Evolutionary conservation across 2,797 vertebrate genomes (phyloP).

Genomic region (Thaleichthys pacificus): DNA sequence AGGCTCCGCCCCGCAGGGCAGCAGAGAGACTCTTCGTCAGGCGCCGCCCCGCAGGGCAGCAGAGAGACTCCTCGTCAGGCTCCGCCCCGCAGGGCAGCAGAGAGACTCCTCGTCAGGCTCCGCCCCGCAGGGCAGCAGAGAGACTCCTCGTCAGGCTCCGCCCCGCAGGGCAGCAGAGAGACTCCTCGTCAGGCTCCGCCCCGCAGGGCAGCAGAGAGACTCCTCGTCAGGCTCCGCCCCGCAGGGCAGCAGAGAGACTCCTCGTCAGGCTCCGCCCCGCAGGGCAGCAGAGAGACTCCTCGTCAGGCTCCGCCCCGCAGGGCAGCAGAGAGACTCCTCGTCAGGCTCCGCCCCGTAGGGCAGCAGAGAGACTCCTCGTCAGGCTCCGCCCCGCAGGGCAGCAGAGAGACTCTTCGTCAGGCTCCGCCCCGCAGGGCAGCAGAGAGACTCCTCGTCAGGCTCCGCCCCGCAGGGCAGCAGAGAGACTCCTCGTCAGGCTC

Average conservation of each 20-base stretch:
- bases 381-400: conserved; percentile 5
- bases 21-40: conserved; percentile 12
- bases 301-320: conserved; percentile 6
- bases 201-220: background rate
- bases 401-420: no score
- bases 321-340: no score
- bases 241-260: background rate
- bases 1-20: no score
- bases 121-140: no score
- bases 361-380: no score
- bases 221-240: background rate
- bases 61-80: conserved; percentile 12
- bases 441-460: no score
- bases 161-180: conserved; percentile 1
- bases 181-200: no score
- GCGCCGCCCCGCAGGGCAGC: no score
- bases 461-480: background rate
- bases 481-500: no score
- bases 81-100: no score
- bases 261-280: conserved; percentile 1
- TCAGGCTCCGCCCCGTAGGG: conserved; percentile 8
- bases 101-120: conserved; percentile 13
- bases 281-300: background rate
- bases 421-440: background rate
- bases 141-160: conserved; percentile 12